Conservation (phyloP, 2,888 invertebrate species). For the Xiphydria camelus region DNA sequence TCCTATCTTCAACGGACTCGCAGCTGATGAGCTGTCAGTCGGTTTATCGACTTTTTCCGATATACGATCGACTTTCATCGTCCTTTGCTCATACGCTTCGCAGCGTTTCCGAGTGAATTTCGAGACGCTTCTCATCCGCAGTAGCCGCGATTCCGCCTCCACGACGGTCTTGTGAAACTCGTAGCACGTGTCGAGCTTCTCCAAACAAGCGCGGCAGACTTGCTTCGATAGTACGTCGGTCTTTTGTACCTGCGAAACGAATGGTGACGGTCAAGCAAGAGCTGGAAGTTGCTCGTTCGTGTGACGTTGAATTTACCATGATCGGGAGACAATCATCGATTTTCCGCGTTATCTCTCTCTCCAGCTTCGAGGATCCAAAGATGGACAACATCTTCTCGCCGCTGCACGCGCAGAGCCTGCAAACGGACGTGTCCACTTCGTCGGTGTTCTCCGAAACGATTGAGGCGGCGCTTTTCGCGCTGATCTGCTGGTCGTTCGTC, state of each 20-base stretch:
- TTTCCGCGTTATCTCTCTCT: constrained; percentile 7
- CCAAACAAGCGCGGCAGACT: constrained; percentile 15
- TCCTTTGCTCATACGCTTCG: no score
- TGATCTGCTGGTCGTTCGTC: no score
- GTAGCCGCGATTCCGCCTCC: constrained; percentile 9
- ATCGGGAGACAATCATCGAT: constrained; percentile 18
- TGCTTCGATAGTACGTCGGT: constrained; percentile 11
- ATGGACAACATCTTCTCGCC: constrained; percentile 8
- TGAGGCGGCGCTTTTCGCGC: no score
- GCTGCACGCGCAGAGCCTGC: constrained; percentile 17
- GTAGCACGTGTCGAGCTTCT: constrained; percentile 15
- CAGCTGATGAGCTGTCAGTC: no score
- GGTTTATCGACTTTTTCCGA: constrained; percentile 4
- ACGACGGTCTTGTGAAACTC: constrained; percentile 17
- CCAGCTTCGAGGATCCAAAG: background rate
- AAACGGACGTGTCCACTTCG: constrained; percentile 2
- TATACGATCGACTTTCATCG: no score
- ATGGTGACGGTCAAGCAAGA: background rate
- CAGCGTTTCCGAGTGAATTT: no score
- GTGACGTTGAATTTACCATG: constrained; percentile 10
- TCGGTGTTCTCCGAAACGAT: background rate
- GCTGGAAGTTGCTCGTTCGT: no score
- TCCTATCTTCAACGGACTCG: no score
- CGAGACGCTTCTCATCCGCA: no score
- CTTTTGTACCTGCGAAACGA: constrained; percentile 7